Base-by-base conservation (phyloP, 2,113 vertebrate genomes). In the Urocitellus parryii region DNA sequence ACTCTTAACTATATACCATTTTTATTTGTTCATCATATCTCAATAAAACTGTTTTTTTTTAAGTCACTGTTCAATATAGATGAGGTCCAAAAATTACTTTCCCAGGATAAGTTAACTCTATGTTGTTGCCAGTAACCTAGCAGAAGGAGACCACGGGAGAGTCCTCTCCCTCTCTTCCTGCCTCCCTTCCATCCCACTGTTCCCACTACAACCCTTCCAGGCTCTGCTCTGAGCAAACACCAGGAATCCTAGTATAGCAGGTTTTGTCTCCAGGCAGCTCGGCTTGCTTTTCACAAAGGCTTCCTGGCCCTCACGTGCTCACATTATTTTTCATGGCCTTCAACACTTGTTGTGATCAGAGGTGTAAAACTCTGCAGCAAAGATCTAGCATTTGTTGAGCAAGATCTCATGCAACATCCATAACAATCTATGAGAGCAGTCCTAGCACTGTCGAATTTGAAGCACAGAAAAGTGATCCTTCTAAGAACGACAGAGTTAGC, bases 161-260 rank as follows among this genome's bases (percentile, higher is more conserved):
- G 18, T 42, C 4, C 17, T 29, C 8, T 8, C 48, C 76, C 65
- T 14, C 51, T 32, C 0, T 0, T 37, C 25, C 42, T 0, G 32
- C 77, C n/a, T 11, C 18, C 3, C 42, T 37, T 77, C 51, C 0
- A 0, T 27, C 22, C 42, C 24, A 27, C 24, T 27, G 0, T 29
- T 16, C 58, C 73, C 14, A 10, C 1, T 7, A 9, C 3, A 34
- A n/a, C 3, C 1, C 7, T 9, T 77, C 18, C 25, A 32, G 82
- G 13, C 12, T 81, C 45, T 7, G 45, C 20, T 24, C 10, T 14
- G 34, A 53, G 56, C 2, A 4, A 89, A 45, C 14, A 25, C 13
- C 2, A 1, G 24, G 6, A 70, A n/a, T 20, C 53, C 39, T 4
- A 18, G 13, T 7, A 29, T 6, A 39, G 89, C 10, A 24, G 32